These are phyloP conservation scores for Stenodera caucasica DNA, from an alignment of 2,888 invertebrate genomes.

Conservation along the genomic window DNA sequence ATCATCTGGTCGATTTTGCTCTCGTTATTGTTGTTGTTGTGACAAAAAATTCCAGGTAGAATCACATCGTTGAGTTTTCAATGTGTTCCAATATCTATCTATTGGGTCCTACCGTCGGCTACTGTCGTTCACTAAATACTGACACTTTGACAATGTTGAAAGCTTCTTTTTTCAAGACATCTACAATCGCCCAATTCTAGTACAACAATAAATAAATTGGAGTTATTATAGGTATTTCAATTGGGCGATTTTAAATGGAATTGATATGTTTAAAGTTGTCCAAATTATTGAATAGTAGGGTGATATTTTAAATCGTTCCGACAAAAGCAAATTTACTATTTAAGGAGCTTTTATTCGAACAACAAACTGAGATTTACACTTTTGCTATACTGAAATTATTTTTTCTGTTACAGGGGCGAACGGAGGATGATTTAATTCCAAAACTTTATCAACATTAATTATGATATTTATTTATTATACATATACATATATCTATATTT, in stretches of 20 bases:
- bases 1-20: background rate
- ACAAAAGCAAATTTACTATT: constrained; percentile 46
- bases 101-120: constrained; percentile 45
- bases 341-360: constrained; percentile 35
- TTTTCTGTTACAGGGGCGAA: constrained; percentile 48
- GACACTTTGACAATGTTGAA: constrained; percentile 55
- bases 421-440: constrained; percentile 51
- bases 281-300: constrained; percentile 44
- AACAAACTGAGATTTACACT: constrained; percentile 50
- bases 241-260: constrained; percentile 43
- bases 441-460: constrained; percentile 30
- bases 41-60: constrained; percentile 48
- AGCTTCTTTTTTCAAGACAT: constrained; percentile 48
- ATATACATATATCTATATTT: too few species aligned
- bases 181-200: constrained; percentile 36
- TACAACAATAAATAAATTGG: background rate
- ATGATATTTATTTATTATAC: constrained; percentile 36
- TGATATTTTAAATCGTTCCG: constrained; percentile 45
- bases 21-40: too few species aligned
- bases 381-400: constrained; percentile 19
- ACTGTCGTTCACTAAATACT: constrained; percentile 54
- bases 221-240: background rate
- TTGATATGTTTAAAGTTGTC: constrained; percentile 54
- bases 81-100: constrained; percentile 44
- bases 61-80: constrained; percentile 45